phyloP scores from a whole-genome alignment of 92 coral and sea anemone species.

The Zoanthus sansibaricus region DNA sequence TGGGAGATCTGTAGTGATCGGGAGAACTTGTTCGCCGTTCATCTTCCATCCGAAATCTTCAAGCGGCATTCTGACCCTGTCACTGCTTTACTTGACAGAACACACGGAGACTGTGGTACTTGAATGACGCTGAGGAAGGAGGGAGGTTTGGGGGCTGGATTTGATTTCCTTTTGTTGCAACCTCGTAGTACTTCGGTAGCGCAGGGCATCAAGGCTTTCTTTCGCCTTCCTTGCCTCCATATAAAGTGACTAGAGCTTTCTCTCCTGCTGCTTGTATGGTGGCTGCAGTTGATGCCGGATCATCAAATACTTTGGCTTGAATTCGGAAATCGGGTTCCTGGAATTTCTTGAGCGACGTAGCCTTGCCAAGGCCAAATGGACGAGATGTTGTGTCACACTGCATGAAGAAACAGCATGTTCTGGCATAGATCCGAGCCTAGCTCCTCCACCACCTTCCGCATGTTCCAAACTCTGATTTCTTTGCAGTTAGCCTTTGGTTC shows the following conservation, averaged over 20 bases:
- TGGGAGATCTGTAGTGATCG: conserved; percentile 45
- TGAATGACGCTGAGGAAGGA: conserved; percentile 24
- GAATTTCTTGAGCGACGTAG: conserved; percentile 18
- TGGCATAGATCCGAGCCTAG: background rate
- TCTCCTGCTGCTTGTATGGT: conserved; percentile 38
- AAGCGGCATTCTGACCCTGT: conserved; percentile 18
- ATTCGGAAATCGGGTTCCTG: conserved; percentile 12
- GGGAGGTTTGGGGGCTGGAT: conserved; percentile 42
- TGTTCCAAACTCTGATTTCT: conserved; percentile 33
- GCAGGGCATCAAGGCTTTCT: conserved; percentile 18
- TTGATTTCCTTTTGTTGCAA: conserved; percentile 17
- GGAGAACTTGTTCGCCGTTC: background rate
- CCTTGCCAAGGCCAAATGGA: conserved; percentile 2
- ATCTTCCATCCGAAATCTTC: conserved; percentile 39
- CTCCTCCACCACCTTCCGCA: conserved; percentile 10
- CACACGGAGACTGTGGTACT: conserved; percentile 34
- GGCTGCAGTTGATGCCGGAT: background rate
- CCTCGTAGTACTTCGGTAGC: conserved; percentile 22
- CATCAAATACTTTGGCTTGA: conserved; percentile 34
- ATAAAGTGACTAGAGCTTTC: conserved; percentile 39
- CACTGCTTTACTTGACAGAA: conserved; percentile 37
- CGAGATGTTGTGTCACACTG: conserved; percentile 44
- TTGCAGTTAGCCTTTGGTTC: too few relatives aligned
- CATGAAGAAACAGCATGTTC: conserved; percentile 22
- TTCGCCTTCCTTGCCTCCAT: conserved; percentile 33